A percentile compares a stretch with the other conserved stretches of the same genome.
Conservation (phyloP, 2,113 vertebrate species). For the Scatophagus argus region DNA sequence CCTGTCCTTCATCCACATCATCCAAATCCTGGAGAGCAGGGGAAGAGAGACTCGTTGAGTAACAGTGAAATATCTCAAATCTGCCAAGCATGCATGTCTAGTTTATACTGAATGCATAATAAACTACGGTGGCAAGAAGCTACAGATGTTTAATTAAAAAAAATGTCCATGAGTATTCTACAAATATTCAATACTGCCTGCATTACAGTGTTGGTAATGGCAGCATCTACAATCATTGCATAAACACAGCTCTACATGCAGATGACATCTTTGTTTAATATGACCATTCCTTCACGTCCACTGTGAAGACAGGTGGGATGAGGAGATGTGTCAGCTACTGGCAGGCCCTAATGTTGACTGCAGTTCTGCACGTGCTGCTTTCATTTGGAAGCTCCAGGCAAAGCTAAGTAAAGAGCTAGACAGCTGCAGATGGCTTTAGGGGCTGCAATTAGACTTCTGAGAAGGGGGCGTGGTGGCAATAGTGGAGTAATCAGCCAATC, state of each 20-base stretch:
- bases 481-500: too few species aligned
- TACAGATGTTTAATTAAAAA: background rate
- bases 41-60: background rate
- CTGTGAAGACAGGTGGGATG: background rate
- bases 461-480: slow-evolving; percentile 33
- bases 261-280: background rate
- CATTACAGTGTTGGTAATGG: background rate
- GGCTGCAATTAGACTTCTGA: slow-evolving; percentile 73
- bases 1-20: slow-evolving; percentile 81
- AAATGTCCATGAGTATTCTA: background rate
- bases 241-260: background rate
- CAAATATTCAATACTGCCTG: background rate
- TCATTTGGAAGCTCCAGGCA: background rate
- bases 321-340: background rate
- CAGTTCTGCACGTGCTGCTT: slow-evolving; percentile 41
- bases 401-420: slow-evolving; percentile 48
- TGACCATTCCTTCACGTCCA: background rate
- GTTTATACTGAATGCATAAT: background rate
- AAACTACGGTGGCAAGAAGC: background rate
- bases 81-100: background rate
- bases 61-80: background rate
- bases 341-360: slow-evolving; percentile 5
- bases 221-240: too few species aligned
- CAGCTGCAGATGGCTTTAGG: slow-evolving; percentile 72
- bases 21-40: slow-evolving; percentile 85